These are phyloP conservation scores for Bufo gargarizans DNA, from an alignment of 2,113 vertebrate species.

Conservation along the genomic window DNA sequence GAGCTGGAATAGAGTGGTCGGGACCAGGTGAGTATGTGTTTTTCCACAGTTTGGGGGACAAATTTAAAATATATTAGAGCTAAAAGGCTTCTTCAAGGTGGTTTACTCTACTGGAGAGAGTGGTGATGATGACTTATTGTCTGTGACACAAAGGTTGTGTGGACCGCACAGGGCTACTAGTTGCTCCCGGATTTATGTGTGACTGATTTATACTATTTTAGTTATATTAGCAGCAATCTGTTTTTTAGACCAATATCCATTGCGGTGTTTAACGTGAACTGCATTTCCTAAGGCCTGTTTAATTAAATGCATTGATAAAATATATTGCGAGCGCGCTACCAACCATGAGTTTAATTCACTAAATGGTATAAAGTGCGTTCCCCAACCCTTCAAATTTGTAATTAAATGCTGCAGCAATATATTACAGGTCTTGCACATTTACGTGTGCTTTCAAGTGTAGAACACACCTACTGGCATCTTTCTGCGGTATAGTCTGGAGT, in stretches of 20 bases:
- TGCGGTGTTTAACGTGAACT: not conserved
- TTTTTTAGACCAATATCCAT: not conserved
- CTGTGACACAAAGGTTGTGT: too few relatives aligned
- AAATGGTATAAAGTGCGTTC: not conserved
- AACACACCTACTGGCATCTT: not conserved
- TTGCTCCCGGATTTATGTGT: not conserved
- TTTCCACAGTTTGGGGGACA: too few relatives aligned
- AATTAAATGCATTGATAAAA: constrained; percentile 35
- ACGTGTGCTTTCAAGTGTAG: not conserved
- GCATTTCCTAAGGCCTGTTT: not conserved
- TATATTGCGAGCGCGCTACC: not conserved
- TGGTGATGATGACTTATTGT: too few relatives aligned
- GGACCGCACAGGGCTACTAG: not conserved
- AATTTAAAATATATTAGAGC: too few relatives aligned
- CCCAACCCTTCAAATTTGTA: constrained; percentile 8
- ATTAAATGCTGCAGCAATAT: constrained; percentile 10
- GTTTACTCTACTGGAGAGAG: too few relatives aligned
- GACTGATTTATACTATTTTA: not conserved
- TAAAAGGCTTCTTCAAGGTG: too few relatives aligned
- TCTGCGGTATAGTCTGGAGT: not conserved
- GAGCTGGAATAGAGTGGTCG: too few relatives aligned
- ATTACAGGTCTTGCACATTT: not conserved
- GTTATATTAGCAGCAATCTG: not conserved
- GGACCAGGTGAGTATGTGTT: too few relatives aligned
- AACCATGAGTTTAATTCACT: constrained; percentile 11